Evolutionary conservation across 2,888 invertebrate species (phyloP).

Genomic region (Dynastes tityus): DNA sequence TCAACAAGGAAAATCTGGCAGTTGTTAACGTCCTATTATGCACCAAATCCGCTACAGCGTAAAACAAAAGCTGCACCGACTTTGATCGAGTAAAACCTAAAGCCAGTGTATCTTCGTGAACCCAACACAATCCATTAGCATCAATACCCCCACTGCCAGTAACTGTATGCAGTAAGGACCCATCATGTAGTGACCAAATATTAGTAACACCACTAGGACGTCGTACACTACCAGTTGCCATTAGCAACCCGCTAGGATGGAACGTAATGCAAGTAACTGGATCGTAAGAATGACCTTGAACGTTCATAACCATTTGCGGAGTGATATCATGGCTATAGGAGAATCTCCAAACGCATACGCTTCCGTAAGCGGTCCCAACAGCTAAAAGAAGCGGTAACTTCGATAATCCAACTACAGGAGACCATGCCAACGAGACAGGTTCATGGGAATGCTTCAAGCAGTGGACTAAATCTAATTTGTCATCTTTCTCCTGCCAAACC

Average conservation of each 20-base stretch:
- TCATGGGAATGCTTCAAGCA: constrained; percentile 70
- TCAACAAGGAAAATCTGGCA: constrained; percentile 71
- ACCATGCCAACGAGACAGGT: constrained; percentile 73
- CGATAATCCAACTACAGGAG: constrained; percentile 70
- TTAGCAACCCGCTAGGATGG: constrained; percentile 71
- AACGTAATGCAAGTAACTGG: constrained; percentile 73
- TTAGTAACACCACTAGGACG: constrained; percentile 73
- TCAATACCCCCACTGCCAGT: constrained; percentile 72
- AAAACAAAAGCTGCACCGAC: constrained; percentile 72
- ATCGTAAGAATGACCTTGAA: constrained; percentile 73
- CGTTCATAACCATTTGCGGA: constrained; percentile 67
- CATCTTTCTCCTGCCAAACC: constrained; percentile 70
- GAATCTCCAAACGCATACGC: constrained; percentile 71
- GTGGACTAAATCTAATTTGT: constrained; percentile 68
- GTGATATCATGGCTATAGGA: constrained; percentile 61
- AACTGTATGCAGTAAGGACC: constrained; percentile 73
- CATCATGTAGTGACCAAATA: constrained; percentile 76
- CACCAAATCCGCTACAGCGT: constrained; percentile 68
- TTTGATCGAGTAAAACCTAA: constrained; percentile 74
- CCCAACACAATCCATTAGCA: constrained; percentile 72
- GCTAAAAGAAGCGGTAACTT: constrained; percentile 69
- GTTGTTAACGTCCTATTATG: constrained; percentile 71
- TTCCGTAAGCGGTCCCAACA: constrained; percentile 73
- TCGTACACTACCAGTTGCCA: constrained; percentile 73
- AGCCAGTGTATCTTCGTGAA: constrained; percentile 71